Percentiles rank a stretch among this genome's conserved stretches.
phyloP scores from a whole-genome alignment of 2,113 vertebrate genomes.

The Chamaea fasciata region DNA sequence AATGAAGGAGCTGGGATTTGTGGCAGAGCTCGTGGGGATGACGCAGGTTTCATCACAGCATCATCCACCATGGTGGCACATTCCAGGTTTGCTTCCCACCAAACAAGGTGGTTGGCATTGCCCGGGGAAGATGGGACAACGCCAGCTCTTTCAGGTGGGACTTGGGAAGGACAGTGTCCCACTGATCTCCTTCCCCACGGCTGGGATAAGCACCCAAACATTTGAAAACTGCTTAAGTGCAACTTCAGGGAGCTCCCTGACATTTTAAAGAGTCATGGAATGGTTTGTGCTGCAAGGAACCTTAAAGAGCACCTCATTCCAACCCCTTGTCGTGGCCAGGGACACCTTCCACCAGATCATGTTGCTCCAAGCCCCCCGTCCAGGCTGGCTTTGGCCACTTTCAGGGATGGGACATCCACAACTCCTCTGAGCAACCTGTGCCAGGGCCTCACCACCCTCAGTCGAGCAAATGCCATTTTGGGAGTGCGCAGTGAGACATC shows the following conservation, averaged over 20 bases:
- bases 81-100: neutral
- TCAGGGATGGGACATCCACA: neutral
- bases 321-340: neutral
- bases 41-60: fast-evolving
- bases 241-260: neutral
- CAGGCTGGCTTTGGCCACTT: neutral
- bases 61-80: fast-evolving
- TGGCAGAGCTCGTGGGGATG: fast-evolving
- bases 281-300: neutral
- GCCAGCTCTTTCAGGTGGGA: too few species aligned
- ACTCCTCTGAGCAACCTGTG: neutral
- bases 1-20: neutral
- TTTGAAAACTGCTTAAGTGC: neutral
- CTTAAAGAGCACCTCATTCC: neutral
- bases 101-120: neutral
- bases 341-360: neutral
- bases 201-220: neutral
- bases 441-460: neutral
- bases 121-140: fast-evolving
- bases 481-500: fast-evolving
- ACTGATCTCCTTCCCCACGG: fast-evolving
- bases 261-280: neutral
- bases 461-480: neutral
- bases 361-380: neutral
- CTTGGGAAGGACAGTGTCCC: neutral